phyloP scores from a whole-genome alignment of 2,888 invertebrate species.

The Agrotis clavis region DNA sequence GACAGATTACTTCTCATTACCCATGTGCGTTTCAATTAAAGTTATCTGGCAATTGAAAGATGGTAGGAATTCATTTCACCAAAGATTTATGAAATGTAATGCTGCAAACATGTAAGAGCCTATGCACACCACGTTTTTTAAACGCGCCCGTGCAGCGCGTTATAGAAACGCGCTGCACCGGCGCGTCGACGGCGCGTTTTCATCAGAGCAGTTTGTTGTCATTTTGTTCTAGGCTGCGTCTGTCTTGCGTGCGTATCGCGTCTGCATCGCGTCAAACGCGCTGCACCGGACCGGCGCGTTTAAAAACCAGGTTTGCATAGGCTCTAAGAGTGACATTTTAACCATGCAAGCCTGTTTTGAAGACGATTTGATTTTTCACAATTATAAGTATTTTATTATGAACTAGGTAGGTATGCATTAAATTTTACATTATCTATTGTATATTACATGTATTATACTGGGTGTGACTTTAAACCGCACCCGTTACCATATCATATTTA shows the following conservation, averaged over 20 bases:
- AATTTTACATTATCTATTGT: constrained; percentile 24
- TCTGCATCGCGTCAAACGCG: too few relatives aligned
- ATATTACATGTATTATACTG: not conserved
- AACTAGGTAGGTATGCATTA: not conserved
- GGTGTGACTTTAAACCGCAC: not conserved
- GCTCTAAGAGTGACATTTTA: not conserved
- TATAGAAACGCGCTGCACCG: too few relatives aligned
- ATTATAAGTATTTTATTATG: not conserved
- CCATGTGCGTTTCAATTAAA: not conserved
- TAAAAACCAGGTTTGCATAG: too few relatives aligned
- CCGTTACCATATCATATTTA: not conserved
- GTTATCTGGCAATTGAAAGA: not conserved
- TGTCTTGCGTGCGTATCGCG: too few relatives aligned
- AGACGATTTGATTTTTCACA: not conserved
- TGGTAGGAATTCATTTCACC: constrained; percentile 46
- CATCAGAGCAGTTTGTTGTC: too few relatives aligned
- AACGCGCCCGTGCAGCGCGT: too few relatives aligned
- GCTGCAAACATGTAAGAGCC: not conserved
- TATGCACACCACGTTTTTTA: too few relatives aligned
- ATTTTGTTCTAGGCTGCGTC: too few relatives aligned
- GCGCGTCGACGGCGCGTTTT: too few relatives aligned
- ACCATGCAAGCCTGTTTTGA: constrained; percentile 10
- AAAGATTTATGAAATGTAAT: constrained; percentile 54
- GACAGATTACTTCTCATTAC: not conserved
- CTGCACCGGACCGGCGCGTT: too few relatives aligned